Conservation (phyloP, 2,888 invertebrate genomes). For the Cantharis rufa region DNA sequence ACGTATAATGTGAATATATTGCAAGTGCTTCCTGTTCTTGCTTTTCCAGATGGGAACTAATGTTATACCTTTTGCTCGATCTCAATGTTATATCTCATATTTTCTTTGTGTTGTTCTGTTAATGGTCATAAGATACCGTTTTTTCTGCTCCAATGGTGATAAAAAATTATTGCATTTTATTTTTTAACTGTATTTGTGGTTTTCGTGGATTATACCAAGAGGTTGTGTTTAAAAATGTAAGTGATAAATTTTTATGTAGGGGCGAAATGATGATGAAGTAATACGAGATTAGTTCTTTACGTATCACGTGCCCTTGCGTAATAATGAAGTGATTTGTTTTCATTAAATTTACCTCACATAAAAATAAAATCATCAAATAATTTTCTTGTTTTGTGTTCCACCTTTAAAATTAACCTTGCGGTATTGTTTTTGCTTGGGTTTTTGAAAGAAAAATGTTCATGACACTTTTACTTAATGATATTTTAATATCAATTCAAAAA, state of each 20-base stretch:
- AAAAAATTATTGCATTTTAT: conserved; percentile 34
- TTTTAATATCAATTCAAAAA: neutral
- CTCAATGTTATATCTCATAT: conserved; percentile 34
- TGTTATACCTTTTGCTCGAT: conserved; percentile 34
- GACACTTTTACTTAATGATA: conserved; percentile 1
- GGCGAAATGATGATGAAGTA: conserved; percentile 27
- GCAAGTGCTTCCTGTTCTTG: conserved; percentile 39
- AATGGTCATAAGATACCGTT: conserved; percentile 33
- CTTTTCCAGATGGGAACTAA: conserved; percentile 39
- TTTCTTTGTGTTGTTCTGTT: conserved; percentile 32
- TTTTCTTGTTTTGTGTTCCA: neutral
- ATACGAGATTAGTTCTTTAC: conserved; percentile 23
- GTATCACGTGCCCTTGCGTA: neutral
- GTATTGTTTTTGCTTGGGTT: neutral
- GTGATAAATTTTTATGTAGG: conserved; percentile 29
- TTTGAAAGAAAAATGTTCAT: neutral
- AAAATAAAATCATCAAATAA: neutral
- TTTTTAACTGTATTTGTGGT: conserved; percentile 29
- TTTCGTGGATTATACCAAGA: conserved; percentile 25
- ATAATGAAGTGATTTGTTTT: neutral
- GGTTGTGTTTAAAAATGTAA: conserved; percentile 25
- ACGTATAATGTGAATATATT: conserved; percentile 46
- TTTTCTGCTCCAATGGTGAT: conserved; percentile 34
- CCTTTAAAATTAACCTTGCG: neutral
- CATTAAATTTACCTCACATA: neutral